Base-by-base conservation (phyloP, 1,140 invertebrate genomes). In the Anoplolepis gracilipes region DNA sequence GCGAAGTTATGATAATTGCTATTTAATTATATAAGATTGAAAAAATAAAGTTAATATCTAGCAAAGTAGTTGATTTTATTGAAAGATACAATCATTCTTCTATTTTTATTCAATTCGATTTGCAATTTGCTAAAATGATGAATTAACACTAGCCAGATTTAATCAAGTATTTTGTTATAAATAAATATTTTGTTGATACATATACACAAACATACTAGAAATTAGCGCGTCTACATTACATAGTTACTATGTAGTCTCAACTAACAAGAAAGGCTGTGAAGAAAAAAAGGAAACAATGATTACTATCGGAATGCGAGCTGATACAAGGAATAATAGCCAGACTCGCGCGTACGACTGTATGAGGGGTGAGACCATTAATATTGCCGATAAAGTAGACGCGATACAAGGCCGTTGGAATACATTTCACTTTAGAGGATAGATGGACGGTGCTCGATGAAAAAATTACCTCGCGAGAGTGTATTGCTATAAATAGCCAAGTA, bases 301-400 rank as follows among this genome's bases (percentile, higher is more conserved):
- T 72, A 57, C 61, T 88, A 88, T 89, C 69, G 84, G 73, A 76
- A 70, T 53, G 61, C 69, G 61, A 75, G 78, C 65, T 81, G 79
- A 84, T 61, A 69, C 69, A 46, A 64, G 75, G 46, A 88, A 88
- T 88, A 88, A 89, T 89, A 73, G 75, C 73, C 42, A 33, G 69
- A 85, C 85, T 85, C 75, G 73, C 61, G 65, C 87, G 77, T 77
- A 59, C 67, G 64, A 81, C 39, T 46, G 10, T 42, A 42, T 42
- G 30, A 13, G 28, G 46, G 46, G 79, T 49, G 33, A 28, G 81
- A 89, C 84, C 89, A 93, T 92, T 92, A 93, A 93, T 93, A 93
- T 92, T 87, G 30, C 30, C 87, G 91, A 92, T 92, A 89, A 90
- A 75, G 69, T 64, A 33, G 87, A 87, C 72, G 73, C 72, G 85